Percentiles rank a stretch among this genome's conserved stretches.
phyloP scores from a whole-genome alignment of 2,797 vertebrate species.

The Garrulus glandarius region DNA sequence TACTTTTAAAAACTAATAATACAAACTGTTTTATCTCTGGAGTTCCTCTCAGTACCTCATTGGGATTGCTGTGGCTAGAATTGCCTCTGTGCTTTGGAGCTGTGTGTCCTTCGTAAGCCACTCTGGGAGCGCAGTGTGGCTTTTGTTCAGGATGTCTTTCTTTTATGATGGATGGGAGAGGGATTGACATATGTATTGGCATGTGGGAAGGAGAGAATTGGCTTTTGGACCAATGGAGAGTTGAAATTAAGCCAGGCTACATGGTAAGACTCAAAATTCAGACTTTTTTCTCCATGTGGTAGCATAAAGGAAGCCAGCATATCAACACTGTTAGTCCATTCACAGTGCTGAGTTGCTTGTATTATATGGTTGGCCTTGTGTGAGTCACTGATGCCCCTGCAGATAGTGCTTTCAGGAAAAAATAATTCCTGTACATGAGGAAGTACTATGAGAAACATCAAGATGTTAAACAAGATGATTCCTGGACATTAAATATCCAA shows the following conservation, averaged over 20 bases:
- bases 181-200: not conserved
- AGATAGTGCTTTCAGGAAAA: not conserved
- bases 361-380: not conserved
- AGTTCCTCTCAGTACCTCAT: not conserved
- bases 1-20: not conserved
- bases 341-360: not conserved
- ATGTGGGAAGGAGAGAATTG: not conserved
- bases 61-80: not conserved
- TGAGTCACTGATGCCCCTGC: not conserved
- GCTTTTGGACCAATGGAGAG: not conserved
- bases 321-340: accelerated
- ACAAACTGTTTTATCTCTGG: not conserved
- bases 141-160: not conserved
- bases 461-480: not conserved
- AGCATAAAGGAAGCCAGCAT: not conserved
- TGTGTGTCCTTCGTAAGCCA: accelerated
- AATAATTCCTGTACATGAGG: not conserved
- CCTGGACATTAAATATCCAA: not conserved
- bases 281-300: not conserved
- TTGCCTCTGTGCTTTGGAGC: not conserved
- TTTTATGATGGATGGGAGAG: not conserved
- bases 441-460: not conserved
- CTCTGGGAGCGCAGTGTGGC: not conserved
- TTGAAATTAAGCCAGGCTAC: not conserved
- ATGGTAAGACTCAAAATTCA: not conserved